These are phyloP conservation scores for Cossypha niveicapilla DNA, from an alignment of 2,797 vertebrate genomes.

Conservation along the genomic window DNA sequence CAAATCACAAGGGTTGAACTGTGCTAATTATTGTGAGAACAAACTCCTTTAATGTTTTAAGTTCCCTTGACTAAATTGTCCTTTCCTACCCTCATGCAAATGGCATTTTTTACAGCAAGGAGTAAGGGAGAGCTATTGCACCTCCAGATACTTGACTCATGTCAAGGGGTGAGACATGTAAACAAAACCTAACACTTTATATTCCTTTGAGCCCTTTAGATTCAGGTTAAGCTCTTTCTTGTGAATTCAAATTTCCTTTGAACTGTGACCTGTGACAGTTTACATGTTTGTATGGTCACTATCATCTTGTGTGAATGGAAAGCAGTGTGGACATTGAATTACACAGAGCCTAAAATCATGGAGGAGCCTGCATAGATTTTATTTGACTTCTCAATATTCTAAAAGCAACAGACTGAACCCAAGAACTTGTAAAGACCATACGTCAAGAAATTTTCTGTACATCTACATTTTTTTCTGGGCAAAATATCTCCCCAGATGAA, in stretches of 20 bases:
- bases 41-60: neutral
- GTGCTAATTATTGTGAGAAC: neutral
- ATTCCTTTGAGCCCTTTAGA: neutral
- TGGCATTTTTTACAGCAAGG: neutral
- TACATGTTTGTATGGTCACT: neutral
- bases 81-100: neutral
- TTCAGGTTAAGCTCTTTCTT: neutral
- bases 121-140: neutral
- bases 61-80: neutral
- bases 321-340: neutral
- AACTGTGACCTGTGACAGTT: neutral
- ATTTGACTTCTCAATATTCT: neutral
- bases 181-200: neutral
- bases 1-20: neutral
- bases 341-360: neutral
- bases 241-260: neutral
- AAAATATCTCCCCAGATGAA: neutral
- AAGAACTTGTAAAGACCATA: neutral
- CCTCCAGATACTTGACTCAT: neutral
- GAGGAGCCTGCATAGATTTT: neutral
- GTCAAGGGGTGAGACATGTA: neutral
- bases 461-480: neutral
- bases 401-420: neutral
- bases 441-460: neutral
- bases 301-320: neutral